Evolutionary conservation across 2,113 vertebrate genomes (phyloP).

Genomic region (Prunella himalayana): DNA sequence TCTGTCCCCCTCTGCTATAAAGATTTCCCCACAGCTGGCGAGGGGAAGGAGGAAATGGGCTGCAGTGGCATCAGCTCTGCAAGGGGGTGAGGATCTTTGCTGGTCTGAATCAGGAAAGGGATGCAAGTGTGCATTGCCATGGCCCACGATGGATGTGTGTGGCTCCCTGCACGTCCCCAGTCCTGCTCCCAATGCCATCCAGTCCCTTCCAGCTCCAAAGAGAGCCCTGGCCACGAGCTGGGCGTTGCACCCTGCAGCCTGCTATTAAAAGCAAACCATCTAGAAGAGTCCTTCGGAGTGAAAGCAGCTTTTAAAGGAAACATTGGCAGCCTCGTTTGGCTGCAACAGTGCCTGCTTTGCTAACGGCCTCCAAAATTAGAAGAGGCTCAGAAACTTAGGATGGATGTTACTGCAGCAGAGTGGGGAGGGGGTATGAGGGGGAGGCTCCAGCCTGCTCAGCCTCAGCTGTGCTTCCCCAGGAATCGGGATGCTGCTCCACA

Average conservation of each 20-base stretch:
- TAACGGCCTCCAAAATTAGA: slow-evolving; percentile 59
- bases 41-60: neutral
- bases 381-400: slow-evolving; percentile 45
- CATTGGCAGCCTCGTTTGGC: slow-evolving; percentile 49
- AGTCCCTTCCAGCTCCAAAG: neutral
- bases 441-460: neutral
- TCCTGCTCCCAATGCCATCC: neutral
- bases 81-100: neutral
- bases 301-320: slow-evolving; percentile 53
- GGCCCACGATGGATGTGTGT: neutral
- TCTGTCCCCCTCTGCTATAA: neutral
- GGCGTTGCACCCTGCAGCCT: slow-evolving; percentile 30
- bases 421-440: neutral
- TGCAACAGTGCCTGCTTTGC: slow-evolving; percentile 36
- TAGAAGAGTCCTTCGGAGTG: slow-evolving; percentile 54
- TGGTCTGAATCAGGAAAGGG: neutral
- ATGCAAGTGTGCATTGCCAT: rapidly evolving
- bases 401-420: slow-evolving; percentile 33
- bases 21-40: rapidly evolving
- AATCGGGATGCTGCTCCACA: neutral
- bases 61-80: neutral
- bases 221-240: neutral
- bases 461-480: neutral
- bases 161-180: neutral
- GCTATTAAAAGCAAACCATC: slow-evolving; percentile 55